Base-by-base conservation (phyloP, 2,888 invertebrate species). In the Drosophila longiperda region DNA sequence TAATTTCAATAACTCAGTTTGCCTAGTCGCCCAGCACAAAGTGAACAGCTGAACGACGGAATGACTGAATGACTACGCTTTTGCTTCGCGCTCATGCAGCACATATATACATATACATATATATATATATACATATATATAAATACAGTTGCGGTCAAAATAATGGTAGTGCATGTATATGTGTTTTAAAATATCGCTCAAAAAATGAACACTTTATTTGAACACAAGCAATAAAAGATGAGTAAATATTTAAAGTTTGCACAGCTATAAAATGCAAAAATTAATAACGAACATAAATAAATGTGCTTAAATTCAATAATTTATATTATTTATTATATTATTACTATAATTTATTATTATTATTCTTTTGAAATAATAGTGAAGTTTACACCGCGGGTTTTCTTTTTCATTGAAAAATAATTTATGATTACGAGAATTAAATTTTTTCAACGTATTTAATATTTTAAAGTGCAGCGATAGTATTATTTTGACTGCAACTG, bases 1-100 rank as follows among this genome's bases (percentile, higher is more conserved):
- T 69, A 89, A 84, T 83, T 83, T 89, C 83, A 83, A 83, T 83
- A 83, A 84, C 75, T 79, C 66, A 78, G 65, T 71, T 77, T 67
- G 59, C 60, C 67, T 65, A 73, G 58, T 73, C 73, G 66, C 71
- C 48, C 78, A 53, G 65, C 38, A 11, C 40, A 20, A 9, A 64
- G 40, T n/a, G 49, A 36, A 17, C 17, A 34, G 26, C 36, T 17
- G 12, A 36, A 38, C 36, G 29, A 29, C 29, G 29, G 5, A 29
- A 29, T 29, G 29, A 34, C 34, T 34, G 36, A 15, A 45, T 45
- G 3, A 45, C 20, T 20, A 20, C 20, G 45, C 2, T 17, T 17
- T 17, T 8, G 38, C 38, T 38, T 17, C 38, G 17, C 38, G 17
- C 38, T 38, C 17, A 8, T 3, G 17, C 17, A 38, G 38, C 38